Base-by-base conservation (phyloP, 2,888 invertebrate genomes). In the Ormyrus rosae region DNA sequence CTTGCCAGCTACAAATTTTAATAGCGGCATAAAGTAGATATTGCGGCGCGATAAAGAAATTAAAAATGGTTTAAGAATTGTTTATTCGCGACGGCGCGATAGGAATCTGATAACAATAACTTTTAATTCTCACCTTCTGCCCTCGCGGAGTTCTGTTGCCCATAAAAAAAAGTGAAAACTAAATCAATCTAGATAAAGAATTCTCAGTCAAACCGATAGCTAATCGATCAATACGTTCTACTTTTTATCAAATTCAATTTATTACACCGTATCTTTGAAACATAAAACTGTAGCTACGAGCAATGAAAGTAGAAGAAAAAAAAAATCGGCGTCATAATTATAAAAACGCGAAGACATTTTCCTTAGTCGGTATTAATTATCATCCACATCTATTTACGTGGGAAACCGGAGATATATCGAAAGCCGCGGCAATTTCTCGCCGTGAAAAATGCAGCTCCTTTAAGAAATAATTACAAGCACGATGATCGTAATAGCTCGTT, bases 391-490 rank as follows among this genome's bases (percentile, higher is more conserved):
- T 19, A 11, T 55, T 71, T 58, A 78, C 65, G 72, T 72, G 78
- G 72, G 78, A 72, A 72, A 34, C 34, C 2, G 34, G 34, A 34
- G 34, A 34, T 34, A 34, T 34, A 34, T 34, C 34, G 34, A 34
- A 34, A 4, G 34, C 34, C 34, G 34, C n/a, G 70, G 70, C 58
- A 75, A 68, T 68, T 58, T 60, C 50, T 51, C 70, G 19, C 46
- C 55, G 45, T 70, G n/a, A 50, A 73, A 69, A 56, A 64, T 58
- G 34, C 10, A 13, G 51, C 64, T 71, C 65, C 67, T 67, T 65
- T 50, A 48, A 60, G 61, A 80, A 71, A 71, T 80, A 80, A 80
- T 80, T 80, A 80, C 71, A 70, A 80, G 53, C 63, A 4, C 75
- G 60, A 70, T 13, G 58, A 75, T 75, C 65, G 75, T 75, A 60